phyloP scores from a whole-genome alignment of 2,888 invertebrate species.

The Zonitis immaculata region DNA sequence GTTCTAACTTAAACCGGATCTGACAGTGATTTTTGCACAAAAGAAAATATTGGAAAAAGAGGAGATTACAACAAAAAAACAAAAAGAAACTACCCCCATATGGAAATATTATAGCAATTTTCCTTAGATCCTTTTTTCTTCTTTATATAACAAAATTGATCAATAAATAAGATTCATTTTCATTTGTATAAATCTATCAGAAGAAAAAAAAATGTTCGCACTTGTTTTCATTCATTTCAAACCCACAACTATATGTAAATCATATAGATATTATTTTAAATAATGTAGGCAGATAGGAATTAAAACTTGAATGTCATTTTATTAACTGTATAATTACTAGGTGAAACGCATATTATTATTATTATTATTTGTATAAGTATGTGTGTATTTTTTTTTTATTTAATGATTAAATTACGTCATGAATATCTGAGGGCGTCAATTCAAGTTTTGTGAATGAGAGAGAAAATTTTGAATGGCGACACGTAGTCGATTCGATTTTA shows the following conservation, averaged over 20 bases:
- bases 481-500: conserved; percentile 9
- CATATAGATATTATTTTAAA: conserved; percentile 4
- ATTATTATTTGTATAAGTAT: neutral
- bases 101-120: too few species aligned
- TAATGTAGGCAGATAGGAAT: conserved; percentile 7
- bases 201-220: neutral
- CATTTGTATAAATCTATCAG: too few species aligned
- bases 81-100: too few species aligned
- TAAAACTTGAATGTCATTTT: conserved; percentile 15
- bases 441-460: conserved; percentile 13
- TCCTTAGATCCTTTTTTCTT: too few species aligned
- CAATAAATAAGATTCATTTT: too few species aligned
- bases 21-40: conserved; percentile 21
- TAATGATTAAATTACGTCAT: conserved; percentile 3
- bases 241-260: conserved; percentile 16
- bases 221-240: conserved; percentile 4
- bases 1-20: conserved; percentile 34
- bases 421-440: conserved; percentile 10
- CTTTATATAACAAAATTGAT: too few species aligned
- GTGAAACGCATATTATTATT: conserved; percentile 10
- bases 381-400: neutral
- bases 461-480: conserved; percentile 3
- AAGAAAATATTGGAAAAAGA: neutral
- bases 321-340: conserved; percentile 14
- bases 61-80: neutral